Base-by-base conservation (phyloP, 2,113 vertebrate genomes). In the Petromus typicus region DNA sequence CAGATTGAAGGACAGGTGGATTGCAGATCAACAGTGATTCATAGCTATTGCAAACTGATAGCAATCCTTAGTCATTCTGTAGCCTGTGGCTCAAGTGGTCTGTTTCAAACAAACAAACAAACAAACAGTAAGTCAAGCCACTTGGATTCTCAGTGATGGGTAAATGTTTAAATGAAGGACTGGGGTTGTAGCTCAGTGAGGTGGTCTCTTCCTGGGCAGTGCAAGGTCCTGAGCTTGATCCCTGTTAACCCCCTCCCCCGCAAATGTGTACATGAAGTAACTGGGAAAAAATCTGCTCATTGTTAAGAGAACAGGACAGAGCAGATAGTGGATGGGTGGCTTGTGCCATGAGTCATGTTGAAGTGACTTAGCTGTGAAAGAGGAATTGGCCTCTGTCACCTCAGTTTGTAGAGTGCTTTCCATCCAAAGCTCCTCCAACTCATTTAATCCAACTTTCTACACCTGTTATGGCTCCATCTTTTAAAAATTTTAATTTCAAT, bases 251-350 rank as follows among this genome's bases (percentile, higher is more conserved):
- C 48, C 48, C 10, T 7, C 48, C 48, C 5, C 48, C 48, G 48
- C 90, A 89, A 92, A 89, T 63, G 80, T 85, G 92, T 92, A 79
- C 82, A 86, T 75, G 89, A 82, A 79, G 66, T 37, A 73, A 89
- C 54, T 87, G 92, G 94, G 78, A 85, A 84, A 78, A 87, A 95
- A 96, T 88, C 66, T 92, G 73, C 51, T 90, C 23, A 32, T 51
- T 82, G 79, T 91, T 32, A 76, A 89, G n/a, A 23, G 61, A n/a
- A 48, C 75, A 76, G 90, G 64, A 93, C 57, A 83, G 66, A 86
- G 78, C 56, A 82, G 88, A 51, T 80, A 80, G 78, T 37, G 79
- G 90, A 57, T 84, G 73, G 82, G 59, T 20, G 66, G 66, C 61
- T 56, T 57, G 23, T 5, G 25, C 34, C 34, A 66, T 97, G 93